Conservation (phyloP, 2,797 vertebrate genomes). For the Platyrinchus mystaceus region DNA sequence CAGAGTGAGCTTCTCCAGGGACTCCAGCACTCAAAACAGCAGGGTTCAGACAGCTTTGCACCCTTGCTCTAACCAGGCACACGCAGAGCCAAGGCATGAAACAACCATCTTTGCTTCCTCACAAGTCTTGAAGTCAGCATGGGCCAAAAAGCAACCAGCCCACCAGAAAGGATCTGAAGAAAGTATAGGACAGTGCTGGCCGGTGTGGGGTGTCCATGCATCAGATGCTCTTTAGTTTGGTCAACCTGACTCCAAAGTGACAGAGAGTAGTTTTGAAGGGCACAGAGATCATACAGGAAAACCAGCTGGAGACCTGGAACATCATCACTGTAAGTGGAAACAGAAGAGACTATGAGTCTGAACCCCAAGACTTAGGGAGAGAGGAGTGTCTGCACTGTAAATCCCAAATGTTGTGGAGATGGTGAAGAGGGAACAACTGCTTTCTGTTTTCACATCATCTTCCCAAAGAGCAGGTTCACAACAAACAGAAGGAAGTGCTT, state of each 20-base stretch:
- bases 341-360: neutral
- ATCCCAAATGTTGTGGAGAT: neutral
- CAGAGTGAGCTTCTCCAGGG: neutral
- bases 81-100: neutral
- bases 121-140: neutral
- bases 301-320: neutral
- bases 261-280: neutral
- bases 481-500: neutral
- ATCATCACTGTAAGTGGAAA: neutral
- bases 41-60: neutral
- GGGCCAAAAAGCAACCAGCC: neutral
- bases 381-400: neutral
- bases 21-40: neutral
- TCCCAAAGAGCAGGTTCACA: neutral
- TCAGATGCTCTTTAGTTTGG: neutral
- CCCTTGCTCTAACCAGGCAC: neutral
- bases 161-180: neutral
- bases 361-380: neutral
- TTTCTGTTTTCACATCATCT: neutral
- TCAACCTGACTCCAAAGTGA: neutral
- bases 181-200: neutral
- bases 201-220: rapidly evolving
- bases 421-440: neutral
- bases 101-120: neutral
- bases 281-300: neutral